Conservation (phyloP, 2,888 invertebrate species). For the Eristalis intricaria region DNA sequence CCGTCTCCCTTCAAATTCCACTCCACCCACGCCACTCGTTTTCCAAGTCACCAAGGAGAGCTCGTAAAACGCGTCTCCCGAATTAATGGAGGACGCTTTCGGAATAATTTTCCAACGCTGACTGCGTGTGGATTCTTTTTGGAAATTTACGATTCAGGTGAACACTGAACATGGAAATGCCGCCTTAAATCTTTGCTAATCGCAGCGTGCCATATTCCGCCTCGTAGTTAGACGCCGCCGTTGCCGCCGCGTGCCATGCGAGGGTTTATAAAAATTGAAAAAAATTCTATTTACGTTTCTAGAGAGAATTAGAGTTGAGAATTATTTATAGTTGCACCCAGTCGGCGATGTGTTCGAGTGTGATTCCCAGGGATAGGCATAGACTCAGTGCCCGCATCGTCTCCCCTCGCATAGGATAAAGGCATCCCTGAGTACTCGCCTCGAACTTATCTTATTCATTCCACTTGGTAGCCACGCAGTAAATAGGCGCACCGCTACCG, state of each 20-base stretch:
- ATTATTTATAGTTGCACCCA: conserved; percentile 51
- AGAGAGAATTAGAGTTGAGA: conserved; percentile 35
- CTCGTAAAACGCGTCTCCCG: neutral
- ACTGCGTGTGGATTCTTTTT: neutral
- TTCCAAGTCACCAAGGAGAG: neutral
- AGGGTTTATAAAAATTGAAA: conserved; percentile 32
- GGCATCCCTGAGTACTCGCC: conserved; percentile 33
- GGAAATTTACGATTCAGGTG: conserved; percentile 21
- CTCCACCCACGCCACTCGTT: neutral
- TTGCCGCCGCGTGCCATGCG: neutral
- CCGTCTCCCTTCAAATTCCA: neutral
- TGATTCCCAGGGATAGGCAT: conserved; percentile 44
- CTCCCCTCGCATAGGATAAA: conserved; percentile 24
- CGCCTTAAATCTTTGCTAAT: conserved; percentile 15
- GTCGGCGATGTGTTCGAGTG: conserved; percentile 12
- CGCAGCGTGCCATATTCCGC: conserved; percentile 2
- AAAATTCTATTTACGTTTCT: conserved; percentile 55
- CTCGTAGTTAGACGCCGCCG: neutral
- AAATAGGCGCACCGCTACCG: conserved; percentile 1
- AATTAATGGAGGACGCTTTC: neutral
- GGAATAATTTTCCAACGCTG: neutral
- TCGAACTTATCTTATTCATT: conserved; percentile 52
- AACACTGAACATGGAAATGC: neutral
- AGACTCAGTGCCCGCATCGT: conserved; percentile 33
- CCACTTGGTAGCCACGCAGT: conserved; percentile 37